Evolutionary conservation across 2,797 vertebrate genomes (phyloP).

Genomic region (Onychomys torridus): DNA sequence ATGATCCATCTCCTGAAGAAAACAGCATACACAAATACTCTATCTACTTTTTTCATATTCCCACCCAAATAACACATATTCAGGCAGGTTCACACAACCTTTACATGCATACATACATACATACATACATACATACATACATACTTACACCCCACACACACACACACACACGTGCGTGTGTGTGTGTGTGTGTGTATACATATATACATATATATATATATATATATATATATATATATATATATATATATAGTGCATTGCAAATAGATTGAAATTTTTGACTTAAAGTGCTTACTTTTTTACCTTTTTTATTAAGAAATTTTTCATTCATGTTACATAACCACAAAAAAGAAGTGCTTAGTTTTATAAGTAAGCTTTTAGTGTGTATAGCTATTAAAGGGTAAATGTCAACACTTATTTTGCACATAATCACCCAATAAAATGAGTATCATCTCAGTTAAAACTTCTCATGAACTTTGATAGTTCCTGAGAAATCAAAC

Average conservation of each 20-base stretch:
- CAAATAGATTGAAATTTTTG: not conserved
- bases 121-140: too few species aligned
- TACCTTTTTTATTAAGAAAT: too few species aligned
- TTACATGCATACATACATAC: too few species aligned
- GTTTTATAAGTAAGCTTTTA: not conserved
- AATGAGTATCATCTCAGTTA: not conserved
- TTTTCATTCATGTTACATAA: too few species aligned
- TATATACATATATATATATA: too few species aligned
- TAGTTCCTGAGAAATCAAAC: not conserved
- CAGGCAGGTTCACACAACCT: not conserved
- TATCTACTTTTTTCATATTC: not conserved
- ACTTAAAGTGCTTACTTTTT: not conserved
- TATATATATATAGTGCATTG: not conserved
- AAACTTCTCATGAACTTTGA: not conserved
- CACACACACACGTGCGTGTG: too few species aligned
- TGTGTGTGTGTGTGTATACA: too few species aligned
- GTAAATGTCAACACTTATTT: not conserved
- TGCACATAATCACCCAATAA: not conserved
- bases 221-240: too few species aligned
- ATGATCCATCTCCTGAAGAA: not conserved
- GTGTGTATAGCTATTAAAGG: not conserved
- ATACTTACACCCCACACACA: too few species aligned
- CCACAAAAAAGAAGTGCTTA: not conserved
- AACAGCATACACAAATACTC: not conserved
- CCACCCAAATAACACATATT: not conserved